These are phyloP conservation scores for Drosophila lacicola DNA, from an alignment of 2,888 invertebrate species.

Conservation along the genomic window DNA sequence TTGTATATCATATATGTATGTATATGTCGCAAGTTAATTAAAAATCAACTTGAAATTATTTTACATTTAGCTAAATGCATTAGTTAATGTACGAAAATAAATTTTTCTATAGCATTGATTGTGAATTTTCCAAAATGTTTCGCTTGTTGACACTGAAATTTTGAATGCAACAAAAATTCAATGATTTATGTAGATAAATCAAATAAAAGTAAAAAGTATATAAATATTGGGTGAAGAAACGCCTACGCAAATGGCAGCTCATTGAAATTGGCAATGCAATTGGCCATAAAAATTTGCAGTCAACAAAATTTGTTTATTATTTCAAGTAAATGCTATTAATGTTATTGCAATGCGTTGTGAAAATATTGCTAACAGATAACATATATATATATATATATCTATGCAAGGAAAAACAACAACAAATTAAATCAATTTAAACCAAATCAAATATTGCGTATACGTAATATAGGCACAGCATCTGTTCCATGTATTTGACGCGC, in stretches of 20 bases:
- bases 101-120: slow-evolving; percentile 27
- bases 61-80: slow-evolving; percentile 13
- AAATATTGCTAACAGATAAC: slow-evolving; percentile 29
- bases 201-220: background rate
- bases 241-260: slow-evolving; percentile 53
- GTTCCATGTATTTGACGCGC: slow-evolving; percentile 33
- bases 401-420: background rate
- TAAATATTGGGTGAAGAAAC: background rate
- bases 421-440: slow-evolving; percentile 14
- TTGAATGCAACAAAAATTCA: slow-evolving; percentile 23
- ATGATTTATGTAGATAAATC: background rate
- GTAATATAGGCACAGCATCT: slow-evolving; percentile 39
- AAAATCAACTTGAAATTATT: slow-evolving; percentile 38
- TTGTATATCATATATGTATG: slow-evolving; percentile 7
- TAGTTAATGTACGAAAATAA: slow-evolving; percentile 16
- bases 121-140: slow-evolving; percentile 58
- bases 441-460: slow-evolving; percentile 44
- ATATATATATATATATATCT: slow-evolving; percentile 5
- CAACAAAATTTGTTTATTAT: slow-evolving; percentile 36
- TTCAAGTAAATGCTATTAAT: slow-evolving; percentile 42
- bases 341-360: slow-evolving; percentile 46
- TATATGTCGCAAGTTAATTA: slow-evolving; percentile 44
- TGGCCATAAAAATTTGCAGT: slow-evolving; percentile 28
- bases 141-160: slow-evolving; percentile 69
- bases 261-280: slow-evolving; percentile 41